A percentile compares a stretch with the other conserved stretches of the same genome.
phyloP scores from a whole-genome alignment of 2,888 invertebrate species.

The Hemistola chrysoprasaria region DNA sequence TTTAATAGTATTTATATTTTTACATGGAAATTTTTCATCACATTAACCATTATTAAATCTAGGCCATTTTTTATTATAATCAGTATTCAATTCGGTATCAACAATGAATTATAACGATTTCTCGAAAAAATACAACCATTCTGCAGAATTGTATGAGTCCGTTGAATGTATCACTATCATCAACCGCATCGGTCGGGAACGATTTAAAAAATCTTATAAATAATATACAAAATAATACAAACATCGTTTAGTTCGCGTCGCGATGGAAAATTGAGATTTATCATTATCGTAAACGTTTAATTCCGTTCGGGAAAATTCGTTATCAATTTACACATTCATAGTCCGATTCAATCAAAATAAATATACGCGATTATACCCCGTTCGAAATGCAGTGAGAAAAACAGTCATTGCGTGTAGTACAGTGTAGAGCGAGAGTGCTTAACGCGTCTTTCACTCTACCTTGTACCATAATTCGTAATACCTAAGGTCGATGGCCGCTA shows the following conservation, averaged over 20 bases:
- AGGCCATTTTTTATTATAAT: slow-evolving; percentile 64
- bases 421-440: too few species aligned
- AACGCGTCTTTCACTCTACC: too few species aligned
- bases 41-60: slow-evolving; percentile 73
- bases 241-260: slow-evolving; percentile 68
- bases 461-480: too few species aligned
- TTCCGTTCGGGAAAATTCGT: slow-evolving; percentile 64
- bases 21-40: slow-evolving; percentile 81
- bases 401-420: too few species aligned
- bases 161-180: slow-evolving; percentile 56
- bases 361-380: too few species aligned
- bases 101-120: slow-evolving; percentile 66
- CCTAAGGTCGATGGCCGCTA: too few species aligned
- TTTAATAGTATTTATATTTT: slow-evolving; percentile 80
- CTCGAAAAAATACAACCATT: slow-evolving; percentile 78
- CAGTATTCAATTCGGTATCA: slow-evolving; percentile 73
- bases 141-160: slow-evolving; percentile 64
- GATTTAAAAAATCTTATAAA: slow-evolving; percentile 75
- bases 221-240: slow-evolving; percentile 83
- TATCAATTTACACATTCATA: slow-evolving; percentile 55
- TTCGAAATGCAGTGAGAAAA: too few species aligned
- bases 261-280: slow-evolving; percentile 68
- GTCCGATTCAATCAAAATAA: slow-evolving; percentile 74
- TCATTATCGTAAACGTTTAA: slow-evolving; percentile 64
- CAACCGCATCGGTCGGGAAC: slow-evolving; percentile 46